These are phyloP conservation scores for Drosophila mimica DNA, from an alignment of 2,888 invertebrate genomes.

Conservation along the genomic window DNA sequence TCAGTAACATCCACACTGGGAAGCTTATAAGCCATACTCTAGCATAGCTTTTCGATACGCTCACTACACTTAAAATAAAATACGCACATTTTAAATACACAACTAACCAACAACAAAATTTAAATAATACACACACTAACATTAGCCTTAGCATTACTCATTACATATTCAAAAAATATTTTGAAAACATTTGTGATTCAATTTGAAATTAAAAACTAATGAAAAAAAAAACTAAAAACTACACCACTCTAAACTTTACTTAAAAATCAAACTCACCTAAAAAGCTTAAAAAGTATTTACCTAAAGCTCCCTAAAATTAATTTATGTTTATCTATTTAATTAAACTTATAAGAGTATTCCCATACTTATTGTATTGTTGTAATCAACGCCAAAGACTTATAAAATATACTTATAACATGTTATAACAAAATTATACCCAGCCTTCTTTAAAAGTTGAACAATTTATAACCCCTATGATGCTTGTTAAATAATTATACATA, in stretches of 20 bases:
- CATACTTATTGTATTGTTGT: conserved; percentile 53
- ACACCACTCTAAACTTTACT: conserved; percentile 23
- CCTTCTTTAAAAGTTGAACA: conserved; percentile 60
- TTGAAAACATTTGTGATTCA: conserved; percentile 74
- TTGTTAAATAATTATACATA: conserved; percentile 45
- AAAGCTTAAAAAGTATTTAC: conserved; percentile 66
- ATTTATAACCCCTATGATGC: conserved; percentile 33
- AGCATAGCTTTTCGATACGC: conserved; percentile 52
- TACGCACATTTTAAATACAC: conserved; percentile 59
- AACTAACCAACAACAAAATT: conserved; percentile 32
- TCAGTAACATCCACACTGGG: conserved; percentile 30
- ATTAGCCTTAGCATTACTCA: conserved; percentile 65
- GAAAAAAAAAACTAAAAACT: conserved; percentile 18
- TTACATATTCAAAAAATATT: conserved; percentile 55
- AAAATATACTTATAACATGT: conserved; percentile 40
- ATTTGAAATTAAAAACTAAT: conserved; percentile 69
- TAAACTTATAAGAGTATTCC: conserved; percentile 41
- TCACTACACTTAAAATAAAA: conserved; percentile 20
- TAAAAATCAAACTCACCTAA: conserved; percentile 40
- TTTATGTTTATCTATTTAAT: conserved; percentile 45
- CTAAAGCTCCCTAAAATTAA: conserved; percentile 40
- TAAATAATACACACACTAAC: conserved; percentile 36
- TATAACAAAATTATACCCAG: conserved; percentile 47
- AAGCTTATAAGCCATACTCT: conserved; percentile 43
- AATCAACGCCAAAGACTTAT: conserved; percentile 76